Percentiles rank a stretch among this genome's conserved stretches.
These are phyloP conservation scores for Bombus consobrinus DNA, from an alignment of 1,140 invertebrate species.

Conservation along the genomic window DNA sequence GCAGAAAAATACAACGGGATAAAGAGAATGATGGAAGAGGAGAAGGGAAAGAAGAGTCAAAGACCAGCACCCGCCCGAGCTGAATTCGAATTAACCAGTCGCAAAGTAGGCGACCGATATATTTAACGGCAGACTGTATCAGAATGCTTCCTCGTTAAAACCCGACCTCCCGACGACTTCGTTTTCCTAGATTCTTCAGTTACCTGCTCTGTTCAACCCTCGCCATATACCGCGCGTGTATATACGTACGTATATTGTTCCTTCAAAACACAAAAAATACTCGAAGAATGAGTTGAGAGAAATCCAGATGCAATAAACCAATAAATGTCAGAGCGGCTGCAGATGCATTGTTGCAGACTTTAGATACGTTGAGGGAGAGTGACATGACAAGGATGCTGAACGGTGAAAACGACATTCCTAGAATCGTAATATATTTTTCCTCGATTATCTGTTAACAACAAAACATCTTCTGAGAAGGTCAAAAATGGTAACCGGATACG, in stretches of 20 bases:
- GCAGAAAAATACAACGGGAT: slow-evolving; percentile 20
- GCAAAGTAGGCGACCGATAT: slow-evolving; percentile 62
- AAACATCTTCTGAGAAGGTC: neutral
- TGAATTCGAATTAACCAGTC: slow-evolving; percentile 48
- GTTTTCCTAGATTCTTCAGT: slow-evolving; percentile 60
- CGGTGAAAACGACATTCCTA: neutral
- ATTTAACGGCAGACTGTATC: slow-evolving; percentile 63
- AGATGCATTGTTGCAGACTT: neutral
- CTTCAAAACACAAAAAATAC: neutral
- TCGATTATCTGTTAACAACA: neutral
- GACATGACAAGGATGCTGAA: neutral
- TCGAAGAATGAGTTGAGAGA: neutral
- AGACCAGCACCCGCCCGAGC: slow-evolving; percentile 38
- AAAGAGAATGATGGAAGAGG: neutral
- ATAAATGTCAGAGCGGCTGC: neutral
- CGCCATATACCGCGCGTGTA: too few species aligned
- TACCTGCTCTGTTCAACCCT: slow-evolving; percentile 24
- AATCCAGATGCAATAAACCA: slow-evolving; percentile 5
- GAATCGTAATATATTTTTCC: neutral
- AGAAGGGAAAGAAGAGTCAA: slow-evolving; percentile 41
- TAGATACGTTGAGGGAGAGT: neutral
- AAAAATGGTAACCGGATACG: neutral
- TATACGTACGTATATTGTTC: neutral
- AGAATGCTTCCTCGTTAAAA: slow-evolving; percentile 64
- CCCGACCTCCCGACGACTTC: slow-evolving; percentile 56